Base-by-base conservation (phyloP, 2,113 vertebrate species). In the Terrapene triunguis region DNA sequence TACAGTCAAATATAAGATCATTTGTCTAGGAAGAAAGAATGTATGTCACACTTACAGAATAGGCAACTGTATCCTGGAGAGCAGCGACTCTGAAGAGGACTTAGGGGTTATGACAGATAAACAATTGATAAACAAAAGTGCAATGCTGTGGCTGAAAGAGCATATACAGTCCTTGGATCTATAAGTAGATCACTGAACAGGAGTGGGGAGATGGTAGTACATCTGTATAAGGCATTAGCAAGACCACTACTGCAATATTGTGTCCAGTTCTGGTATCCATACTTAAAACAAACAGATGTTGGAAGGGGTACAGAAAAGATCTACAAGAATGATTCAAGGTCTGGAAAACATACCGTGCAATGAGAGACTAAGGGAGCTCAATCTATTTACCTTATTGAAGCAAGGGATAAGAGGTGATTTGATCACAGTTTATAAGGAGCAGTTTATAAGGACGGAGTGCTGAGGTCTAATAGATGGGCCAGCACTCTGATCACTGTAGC, bases 221-320 rank as follows among this genome's bases (percentile, higher is more conserved):
- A 65, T 54, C 7, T 10, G 25, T 54, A 27, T 38, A 50, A 94
- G 84, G 59, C 65, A 91, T 32, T 27, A 59, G 27, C 27, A 59
- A 32, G 57, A 32, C 57, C 27, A 32, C 32, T 59, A 32, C 12
- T 80, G 53, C 44, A 87, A 48, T 6, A 17, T 13, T 87, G 22
- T 6, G 94, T 81, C 84, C 59, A 54, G 22, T 35, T 81, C 84
- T 85, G 48, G 69, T 1, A 2, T 79, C 74, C 81, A n/a, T 65
- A 57, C 69, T 94, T 85, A 48, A 83, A 91, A 79, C 50, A 38
- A 8, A 44, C 48, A 48, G 48, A 48, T 48, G 48, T 85, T 94
- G 82, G 74, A 76, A 88, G 84, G 85, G n/a, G 78, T 27, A 89
- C 85, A 93, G 84, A 50, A 84, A 90, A 96, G 72, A 90, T 42